phyloP scores from a whole-genome alignment of 1,140 invertebrate genomes.

The Colletes gigas region DNA sequence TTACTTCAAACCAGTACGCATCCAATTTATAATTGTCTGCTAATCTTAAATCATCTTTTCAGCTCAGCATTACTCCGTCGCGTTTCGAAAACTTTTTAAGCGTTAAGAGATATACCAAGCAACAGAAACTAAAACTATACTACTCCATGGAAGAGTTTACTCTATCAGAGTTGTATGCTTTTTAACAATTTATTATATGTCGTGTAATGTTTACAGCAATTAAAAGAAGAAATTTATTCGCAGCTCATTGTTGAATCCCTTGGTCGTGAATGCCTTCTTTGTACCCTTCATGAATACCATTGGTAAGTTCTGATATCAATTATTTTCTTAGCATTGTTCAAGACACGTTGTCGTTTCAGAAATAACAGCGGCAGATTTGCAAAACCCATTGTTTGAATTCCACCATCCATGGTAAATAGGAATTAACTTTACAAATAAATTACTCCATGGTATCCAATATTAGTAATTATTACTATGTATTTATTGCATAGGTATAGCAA shows the following conservation, averaged over 20 bases:
- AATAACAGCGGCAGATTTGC: slow-evolving; percentile 48
- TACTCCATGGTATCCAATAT: neutral
- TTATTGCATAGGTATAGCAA: slow-evolving; percentile 32
- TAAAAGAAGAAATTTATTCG: neutral
- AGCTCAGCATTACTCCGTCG: neutral
- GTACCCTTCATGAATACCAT: neutral
- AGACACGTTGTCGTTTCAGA: slow-evolving; percentile 13
- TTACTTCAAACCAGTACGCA: neutral
- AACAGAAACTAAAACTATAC: neutral
- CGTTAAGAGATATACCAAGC: neutral
- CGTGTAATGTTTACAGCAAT: neutral
- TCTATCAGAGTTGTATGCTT: neutral
- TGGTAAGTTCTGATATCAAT: slow-evolving; percentile 22
- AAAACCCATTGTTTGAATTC: slow-evolving; percentile 37
- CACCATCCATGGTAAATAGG: slow-evolving; percentile 36
- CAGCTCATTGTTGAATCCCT: slow-evolving; percentile 4
- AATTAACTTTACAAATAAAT: neutral
- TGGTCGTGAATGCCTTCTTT: slow-evolving; percentile 37
- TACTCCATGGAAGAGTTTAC: neutral
- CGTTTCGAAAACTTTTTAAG: slow-evolving; percentile 1
- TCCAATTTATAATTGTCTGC: neutral
- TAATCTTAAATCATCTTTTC: neutral
- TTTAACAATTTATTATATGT: neutral
- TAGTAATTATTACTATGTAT: neutral
- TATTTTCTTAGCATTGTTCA: neutral